Conservation (phyloP, 2,797 vertebrate species). For the Darevskia nairensis region DNA sequence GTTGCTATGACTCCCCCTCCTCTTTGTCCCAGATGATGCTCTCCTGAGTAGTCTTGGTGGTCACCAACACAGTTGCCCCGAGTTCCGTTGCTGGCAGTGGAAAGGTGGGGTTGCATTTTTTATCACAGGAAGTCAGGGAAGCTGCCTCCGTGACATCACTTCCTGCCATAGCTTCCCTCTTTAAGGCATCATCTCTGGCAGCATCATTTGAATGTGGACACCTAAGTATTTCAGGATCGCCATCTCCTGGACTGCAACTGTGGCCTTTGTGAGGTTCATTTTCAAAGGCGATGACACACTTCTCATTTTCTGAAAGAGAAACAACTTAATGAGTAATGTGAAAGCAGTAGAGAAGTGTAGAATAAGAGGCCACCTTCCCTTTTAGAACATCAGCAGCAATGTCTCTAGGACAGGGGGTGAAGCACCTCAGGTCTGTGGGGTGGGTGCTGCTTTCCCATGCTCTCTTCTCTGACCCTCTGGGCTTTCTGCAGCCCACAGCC, state of each 20-base stretch:
- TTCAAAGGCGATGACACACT: rapidly evolving
- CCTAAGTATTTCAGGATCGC: not conserved
- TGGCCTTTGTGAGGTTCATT: not conserved
- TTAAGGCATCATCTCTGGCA: rapidly evolving
- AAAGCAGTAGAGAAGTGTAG: not conserved
- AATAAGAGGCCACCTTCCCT: not conserved
- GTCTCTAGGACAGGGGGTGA: no score
- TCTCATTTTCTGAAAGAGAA: constrained; percentile 36
- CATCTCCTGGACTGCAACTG: not conserved
- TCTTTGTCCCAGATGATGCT: constrained; percentile 10
- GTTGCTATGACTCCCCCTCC: constrained; percentile 19
- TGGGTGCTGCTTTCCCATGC: no score
- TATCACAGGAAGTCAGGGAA: not conserved
- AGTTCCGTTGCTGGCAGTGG: constrained; percentile 80
- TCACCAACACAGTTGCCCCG: constrained; percentile 79
- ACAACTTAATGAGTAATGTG: not conserved
- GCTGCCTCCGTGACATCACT: constrained; percentile 33
- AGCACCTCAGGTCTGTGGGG: no score
- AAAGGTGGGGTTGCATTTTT: constrained; percentile 65
- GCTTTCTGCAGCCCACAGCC: not conserved
- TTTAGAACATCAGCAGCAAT: no score
- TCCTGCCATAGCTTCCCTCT: rapidly evolving
- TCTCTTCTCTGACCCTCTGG: no score
- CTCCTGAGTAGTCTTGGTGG: constrained; percentile 79
- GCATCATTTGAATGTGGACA: constrained; percentile 15